Evolutionary conservation across 1,140 invertebrate species (phyloP), one percentile per base, ranked within the genome.

Genomic region (Drosophila jambulina): DNA sequence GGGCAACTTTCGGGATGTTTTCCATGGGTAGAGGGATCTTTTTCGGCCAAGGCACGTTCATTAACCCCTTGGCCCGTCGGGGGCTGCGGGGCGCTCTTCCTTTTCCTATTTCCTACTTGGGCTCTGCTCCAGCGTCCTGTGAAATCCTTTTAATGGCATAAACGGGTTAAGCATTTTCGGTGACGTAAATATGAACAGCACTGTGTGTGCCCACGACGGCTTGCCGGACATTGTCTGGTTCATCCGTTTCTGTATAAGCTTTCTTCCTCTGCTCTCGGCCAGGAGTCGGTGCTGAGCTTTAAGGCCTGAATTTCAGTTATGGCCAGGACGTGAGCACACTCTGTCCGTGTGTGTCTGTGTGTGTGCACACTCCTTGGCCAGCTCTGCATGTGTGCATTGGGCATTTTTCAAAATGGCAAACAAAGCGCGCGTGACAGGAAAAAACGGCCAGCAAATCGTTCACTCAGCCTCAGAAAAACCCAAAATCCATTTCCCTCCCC

Each of bases 321-420:
- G 74, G 62, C 32, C 45, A 48, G 54, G 51, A 75, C 74, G 74
- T 76, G 72, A 43, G 69, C 67, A 32, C 21, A 34, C 29, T 27
- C 40, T 42, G 36, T 38, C 25, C 36, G 27, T 51, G 27, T 51
- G 48, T 27, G 15, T 19, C n/a, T 51, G n/a, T 32, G 27, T 19
- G n/a, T 51, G 49, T 51, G 27, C 21, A 29, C 34, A n/a, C 40
- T 64, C 61, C 46, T 70, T 63, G 46, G 25, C 46, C 49, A 27
- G 19, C 32, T 60, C 12, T 48, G 40, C 32, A 27, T 79, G 70
- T 75, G 62, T 80, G 78, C 58, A 62, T 59, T 61, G 63, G 74
- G 64, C 75, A 78, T 78, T 78, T 78, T 78, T 78, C 75, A 77
- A 78, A 78, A 78, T 70, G 75, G 75, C 75, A 77, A 78, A 78